Evolutionary conservation across 2,113 vertebrate genomes (phyloP).

Genomic region (Chrysochloris asiatica): DNA sequence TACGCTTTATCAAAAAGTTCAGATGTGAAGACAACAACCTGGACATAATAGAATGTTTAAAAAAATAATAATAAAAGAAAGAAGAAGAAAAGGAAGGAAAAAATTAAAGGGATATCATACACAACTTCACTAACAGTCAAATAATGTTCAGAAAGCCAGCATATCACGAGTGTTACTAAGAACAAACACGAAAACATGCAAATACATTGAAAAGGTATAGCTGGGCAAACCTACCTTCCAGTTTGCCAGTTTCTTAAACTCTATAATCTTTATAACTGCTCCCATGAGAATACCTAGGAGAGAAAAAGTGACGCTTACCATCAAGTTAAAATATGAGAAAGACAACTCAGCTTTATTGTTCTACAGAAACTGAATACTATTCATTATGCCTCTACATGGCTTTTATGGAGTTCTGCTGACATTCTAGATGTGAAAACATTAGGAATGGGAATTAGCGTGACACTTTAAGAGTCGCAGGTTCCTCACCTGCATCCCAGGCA

Average conservation of each 20-base stretch:
- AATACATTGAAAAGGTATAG: slow-evolving; percentile 30
- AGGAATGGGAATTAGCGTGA: neutral
- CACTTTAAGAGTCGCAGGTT: neutral
- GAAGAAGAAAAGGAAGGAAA: too few species aligned
- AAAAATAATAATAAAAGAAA: too few species aligned
- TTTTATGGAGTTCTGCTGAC: neutral
- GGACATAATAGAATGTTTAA: neutral
- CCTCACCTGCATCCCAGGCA: neutral
- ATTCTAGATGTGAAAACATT: slow-evolving; percentile 14
- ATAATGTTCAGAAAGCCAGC: too few species aligned
- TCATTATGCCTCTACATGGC: neutral
- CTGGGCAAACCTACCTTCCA: slow-evolving; percentile 93
- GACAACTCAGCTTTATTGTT: neutral
- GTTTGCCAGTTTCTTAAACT: slow-evolving; percentile 97
- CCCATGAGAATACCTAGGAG: slow-evolving; percentile 97
- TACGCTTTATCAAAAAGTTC: neutral
- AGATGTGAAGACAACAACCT: neutral
- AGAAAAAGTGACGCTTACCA: slow-evolving; percentile 49
- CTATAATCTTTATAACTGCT: slow-evolving; percentile 98
- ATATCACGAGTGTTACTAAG: too few species aligned
- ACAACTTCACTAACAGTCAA: neutral
- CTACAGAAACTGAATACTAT: neutral
- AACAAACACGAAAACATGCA: neutral
- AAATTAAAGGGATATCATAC: neutral
- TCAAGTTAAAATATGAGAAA: slow-evolving; percentile 1